Evolutionary conservation across 2,797 vertebrate genomes (phyloP), one percentile per base, ranked within the genome.

Genomic region (Odontamblyopus rebecca): DNA sequence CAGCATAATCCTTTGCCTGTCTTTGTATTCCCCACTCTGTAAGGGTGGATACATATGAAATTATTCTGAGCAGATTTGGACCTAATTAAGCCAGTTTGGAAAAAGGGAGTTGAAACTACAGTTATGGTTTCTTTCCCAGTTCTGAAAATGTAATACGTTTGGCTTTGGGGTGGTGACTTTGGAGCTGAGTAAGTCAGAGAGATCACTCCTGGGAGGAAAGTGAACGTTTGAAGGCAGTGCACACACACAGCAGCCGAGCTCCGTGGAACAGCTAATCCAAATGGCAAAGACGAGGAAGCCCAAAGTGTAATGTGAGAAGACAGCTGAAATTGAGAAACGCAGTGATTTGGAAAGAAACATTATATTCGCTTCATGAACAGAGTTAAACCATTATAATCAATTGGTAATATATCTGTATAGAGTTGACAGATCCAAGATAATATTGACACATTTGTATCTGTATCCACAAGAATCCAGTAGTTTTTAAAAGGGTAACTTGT

Each of bases 11-110:
- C 81, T 56, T 65, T 73, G 78, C 71, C 78, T 74, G 72, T 77
- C 83, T 71, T 66, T 11, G 16, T 56, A 74, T 74, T 79, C 75
- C 67, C 74, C 38, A 29, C 74, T 68, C 67, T 85, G 72, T 76
- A 50, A 68, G 69, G 77, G 72, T 77, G 74, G 78, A 82, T 6
- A 68, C 74, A 79, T 72, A 78, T 84, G 73, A 86, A 70, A 77
- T 80, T 85, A 74, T 82, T 86, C 75, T 68, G 68, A 77, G 83
- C 82, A 84, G 83, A 85, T 85, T 86, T 74, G 80, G 74, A 76
- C 79, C 82, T 81, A 88, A 88, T 89, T 89, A 89, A 77, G 75
- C 75, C 38, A 74, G 83, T 73, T 71, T 69, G 61, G 67, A 44
- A 27, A 66, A 71, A 72, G 80, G 61, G 56, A 82, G 76, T 72